Evolutionary conservation across 2,113 vertebrate species (phyloP), one percentile per base, ranked within the genome.

Genomic region (Planiliza haematocheilus): DNA sequence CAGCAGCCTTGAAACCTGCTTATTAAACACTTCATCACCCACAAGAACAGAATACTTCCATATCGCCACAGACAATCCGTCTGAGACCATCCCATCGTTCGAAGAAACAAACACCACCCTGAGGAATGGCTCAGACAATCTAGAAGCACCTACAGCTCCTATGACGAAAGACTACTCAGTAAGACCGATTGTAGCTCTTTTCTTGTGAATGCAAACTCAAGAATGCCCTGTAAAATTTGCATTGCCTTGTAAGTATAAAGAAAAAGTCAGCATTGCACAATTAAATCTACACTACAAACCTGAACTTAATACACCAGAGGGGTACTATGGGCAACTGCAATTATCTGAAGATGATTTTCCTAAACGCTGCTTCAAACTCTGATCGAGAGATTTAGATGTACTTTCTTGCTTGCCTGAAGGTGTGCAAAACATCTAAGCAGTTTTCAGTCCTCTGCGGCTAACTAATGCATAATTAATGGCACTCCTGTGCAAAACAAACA

Each of bases 401-500:
- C 13, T 52, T 64, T 62, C 9, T 67, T 17, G 14, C n/a, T 8
- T 16, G 20, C 42, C 62, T 62, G 39, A 57, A 75, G 48, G 62
- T 66, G 70, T 73, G 53, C 38, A 56, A 74, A 71, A 71, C 21
- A 63, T 30, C 60, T 57, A 13, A 43, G 52, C 48, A 50, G 24
- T 42, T 49, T 64, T 59, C 65, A 30, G 45, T 70, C 77, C 69
- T 79, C 74, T 60, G 12, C 74, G 58, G 81, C 71, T 56, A 63
- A 14, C 57, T 70, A 12, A 84, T 90, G 74, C 83, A 89, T 91
- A 88, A 88, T 88, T 89, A 69, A 90, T 85, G 45, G 10, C 0
- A 70, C 42, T 79, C 58, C 56, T 46, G 67, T 62, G 75, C 64
- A 79, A 65, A 84, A 79, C 51, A 77, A 86, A 82, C 57, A 83